Base-by-base conservation (phyloP, 2,888 invertebrate species). In the Troides helena region DNA sequence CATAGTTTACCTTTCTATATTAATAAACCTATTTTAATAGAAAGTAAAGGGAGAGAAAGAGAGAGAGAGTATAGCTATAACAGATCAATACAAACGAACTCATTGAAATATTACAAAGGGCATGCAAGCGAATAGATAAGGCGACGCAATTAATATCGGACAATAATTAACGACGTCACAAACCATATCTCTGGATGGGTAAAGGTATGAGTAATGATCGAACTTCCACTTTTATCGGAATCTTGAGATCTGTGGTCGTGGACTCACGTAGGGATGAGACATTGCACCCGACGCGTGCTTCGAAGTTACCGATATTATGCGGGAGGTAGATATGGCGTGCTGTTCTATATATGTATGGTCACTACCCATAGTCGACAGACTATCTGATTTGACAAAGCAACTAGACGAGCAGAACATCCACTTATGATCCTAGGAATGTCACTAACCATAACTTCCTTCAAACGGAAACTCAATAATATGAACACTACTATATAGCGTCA, bases 91-190 rank as follows among this genome's bases (percentile, higher is more conserved):
- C 57, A 63, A 67, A 67, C 21, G 56, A 61, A 57, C 46, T 18
- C 58, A 64, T 43, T 71, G 67, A 71, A 67, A 67, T 67, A 67
- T 64, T 63, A 63, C 21, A 56, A 2, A 56, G 63, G 46, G 39
- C 63, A 64, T 53, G 53, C 23, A 25, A 67, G 43, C 56, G 67
- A 61, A 61, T 71, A 77, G 80, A 83, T 81, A 83, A 76, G 73
- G 73, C 64, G 71, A 73, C 65, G 77, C 76, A 80, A 85, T 83
- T 81, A 83, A 84, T 84, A 81, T 78, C 75, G 76, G 74, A 73
- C 74, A 76, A 79, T 79, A 83, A 83, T 83, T 83, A 84, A 78
- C 76, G 77, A 79, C 80, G 82, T 83, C 83, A 78, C 76, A 76
- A 76, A 76, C 74, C 79, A 80, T 84, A 80, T 74, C 74, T 67